These are phyloP conservation scores for Marmota monax DNA, from an alignment of 2,113 vertebrate genomes.

Conservation along the genomic window DNA sequence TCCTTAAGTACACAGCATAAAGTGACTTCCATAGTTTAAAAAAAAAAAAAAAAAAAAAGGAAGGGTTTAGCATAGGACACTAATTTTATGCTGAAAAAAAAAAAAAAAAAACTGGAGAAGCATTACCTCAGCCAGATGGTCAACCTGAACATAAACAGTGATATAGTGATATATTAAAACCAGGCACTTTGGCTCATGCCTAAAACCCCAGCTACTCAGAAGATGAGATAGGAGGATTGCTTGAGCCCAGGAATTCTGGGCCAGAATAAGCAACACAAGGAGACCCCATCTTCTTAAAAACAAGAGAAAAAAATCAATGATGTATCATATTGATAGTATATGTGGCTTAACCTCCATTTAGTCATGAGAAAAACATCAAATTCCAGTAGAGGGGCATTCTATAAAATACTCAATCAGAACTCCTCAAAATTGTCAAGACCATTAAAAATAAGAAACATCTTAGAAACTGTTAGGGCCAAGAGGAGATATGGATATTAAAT, in stretches of 20 bases:
- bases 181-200: neutral
- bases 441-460: neutral
- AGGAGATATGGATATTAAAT: neutral
- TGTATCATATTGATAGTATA: neutral
- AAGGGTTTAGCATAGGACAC: neutral
- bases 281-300: neutral
- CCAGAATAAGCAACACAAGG: neutral
- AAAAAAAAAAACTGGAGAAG: neutral
- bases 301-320: neutral
- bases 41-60: too few species aligned
- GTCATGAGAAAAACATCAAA: neutral
- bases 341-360: neutral
- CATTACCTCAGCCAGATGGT: neutral
- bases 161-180: neutral
- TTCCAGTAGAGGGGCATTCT: neutral
- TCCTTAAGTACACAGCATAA: neutral
- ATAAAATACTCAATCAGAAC: neutral
- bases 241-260: neutral
- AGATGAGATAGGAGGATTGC: neutral
- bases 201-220: neutral
- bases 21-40: neutral
- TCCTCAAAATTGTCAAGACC: neutral
- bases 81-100: neutral
- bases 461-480: neutral
- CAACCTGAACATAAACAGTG: neutral